phyloP scores from a whole-genome alignment of 2,888 invertebrate species.

The Oscheius sp. region DNA sequence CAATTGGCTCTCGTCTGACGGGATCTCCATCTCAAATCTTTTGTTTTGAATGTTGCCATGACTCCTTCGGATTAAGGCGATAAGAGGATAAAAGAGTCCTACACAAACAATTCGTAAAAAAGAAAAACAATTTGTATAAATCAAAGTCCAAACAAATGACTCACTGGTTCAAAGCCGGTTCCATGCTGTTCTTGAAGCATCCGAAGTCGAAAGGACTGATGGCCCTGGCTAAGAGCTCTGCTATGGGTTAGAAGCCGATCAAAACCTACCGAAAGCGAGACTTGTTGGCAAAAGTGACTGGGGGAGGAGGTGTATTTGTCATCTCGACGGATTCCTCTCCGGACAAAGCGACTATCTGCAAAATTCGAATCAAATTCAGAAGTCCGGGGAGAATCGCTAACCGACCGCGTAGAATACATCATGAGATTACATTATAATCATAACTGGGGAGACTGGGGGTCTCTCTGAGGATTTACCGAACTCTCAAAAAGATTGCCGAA shows the following conservation, averaged over 20 bases:
- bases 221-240: conserved; percentile 46
- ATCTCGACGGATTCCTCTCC: conserved; percentile 52
- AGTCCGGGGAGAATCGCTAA: no score
- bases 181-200: conserved; percentile 67
- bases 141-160: background rate
- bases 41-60: no score
- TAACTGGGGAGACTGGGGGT: no score
- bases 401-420: no score
- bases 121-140: background rate
- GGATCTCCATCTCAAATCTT: no score
- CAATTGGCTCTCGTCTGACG: no score
- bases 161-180: conserved; percentile 48
- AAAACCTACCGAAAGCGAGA: conserved; percentile 34
- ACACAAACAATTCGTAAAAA: background rate
- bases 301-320: conserved; percentile 49
- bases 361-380: no score
- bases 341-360: conserved; percentile 53
- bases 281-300: conserved; percentile 34
- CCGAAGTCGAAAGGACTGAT: conserved; percentile 61
- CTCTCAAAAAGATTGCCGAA: no score
- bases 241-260: background rate
- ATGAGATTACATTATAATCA: no score
- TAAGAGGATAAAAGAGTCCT: background rate
- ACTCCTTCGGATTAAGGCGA: no score
- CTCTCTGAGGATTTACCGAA: no score